Conservation (phyloP, 2,113 vertebrate species). For the sheep (Ovis aries) region ARS-UI_Ramb_v3.0 NC_056071.1:24247501-24248000, state of each 20-base stretch:
- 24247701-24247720: background rate
- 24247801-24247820: background rate
- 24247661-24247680: background rate
- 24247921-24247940: background rate
- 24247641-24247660: accelerated
- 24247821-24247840: background rate
- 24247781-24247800: background rate
- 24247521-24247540: background rate
- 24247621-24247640: background rate
- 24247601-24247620: background rate
- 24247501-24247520: background rate
- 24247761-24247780: background rate
- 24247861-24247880: background rate
- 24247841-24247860: background rate
- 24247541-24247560: background rate
- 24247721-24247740: background rate
- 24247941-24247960: background rate
- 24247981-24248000: background rate
- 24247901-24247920: background rate
- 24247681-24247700: too few relatives aligned
- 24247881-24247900: background rate
- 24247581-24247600: background rate
- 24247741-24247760: background rate
- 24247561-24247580: background rate
- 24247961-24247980: background rate